Base-by-base conservation (phyloP, 1,140 invertebrate species). In the Nephotettix cincticeps region DNA sequence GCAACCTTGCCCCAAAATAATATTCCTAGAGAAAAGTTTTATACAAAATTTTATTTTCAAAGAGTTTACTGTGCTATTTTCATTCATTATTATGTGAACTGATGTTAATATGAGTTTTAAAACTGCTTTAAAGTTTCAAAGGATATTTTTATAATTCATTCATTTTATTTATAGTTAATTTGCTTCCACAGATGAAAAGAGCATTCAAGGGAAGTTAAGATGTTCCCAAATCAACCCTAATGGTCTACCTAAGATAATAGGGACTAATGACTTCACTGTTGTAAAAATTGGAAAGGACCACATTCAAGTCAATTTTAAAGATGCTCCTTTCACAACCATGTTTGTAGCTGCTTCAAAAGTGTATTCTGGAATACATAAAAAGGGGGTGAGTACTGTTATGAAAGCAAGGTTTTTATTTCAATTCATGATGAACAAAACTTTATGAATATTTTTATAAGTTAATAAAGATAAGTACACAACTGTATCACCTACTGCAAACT, bases 321-420 rank as follows among this genome's bases (percentile, higher is more conserved):
- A 63, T 2, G 68, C 72, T 25, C 45, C 58, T 40, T 65, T 23
- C 19, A 51, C 45, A 9, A 69, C 70, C n/a, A 68, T 72, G 3
- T 72, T 77, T 47, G 17, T 77, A 13, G 74, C 76, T 47, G 72
- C 76, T 21, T 47, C 64, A 25, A 74, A 65, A 40, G 28, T 68
- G 13, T 75, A 71, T 36, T 68, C 63, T 19, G 43, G 40, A 30
- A 70, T 76, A 30, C 75, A 76, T 63, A 69, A 76, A 69, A 71
- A 70, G 40, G 72, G 72, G 66, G 74, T 76, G 56, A 71, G 71
- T n/a, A n/a, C n/a, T n/a, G n/a, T n/a, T n/a, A n/a, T n/a, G n/a
- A n/a, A n/a, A n/a, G n/a, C n/a, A n/a, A n/a, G n/a, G n/a, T n/a
- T n/a, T n/a, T n/a, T n/a, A n/a, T n/a, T n/a, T n/a, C n/a, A n/a